phyloP scores from a whole-genome alignment of 2,113 vertebrate genomes.

The Charadrius vociferus region DNA sequence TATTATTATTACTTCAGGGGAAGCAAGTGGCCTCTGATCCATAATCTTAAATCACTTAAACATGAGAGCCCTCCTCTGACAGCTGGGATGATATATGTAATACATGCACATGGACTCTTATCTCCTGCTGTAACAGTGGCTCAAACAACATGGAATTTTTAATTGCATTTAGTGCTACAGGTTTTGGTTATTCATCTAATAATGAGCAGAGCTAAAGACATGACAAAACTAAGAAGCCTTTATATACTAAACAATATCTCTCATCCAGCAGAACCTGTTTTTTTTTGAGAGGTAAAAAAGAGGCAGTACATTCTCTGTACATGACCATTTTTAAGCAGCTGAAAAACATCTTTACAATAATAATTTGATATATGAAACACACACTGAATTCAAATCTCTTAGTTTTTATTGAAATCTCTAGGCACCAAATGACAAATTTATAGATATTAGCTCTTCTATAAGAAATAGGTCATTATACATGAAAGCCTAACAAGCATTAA shows the following conservation, averaged over 20 bases:
- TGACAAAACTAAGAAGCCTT: background rate
- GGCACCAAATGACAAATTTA: constrained; percentile 55
- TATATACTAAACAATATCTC: background rate
- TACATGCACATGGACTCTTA: background rate
- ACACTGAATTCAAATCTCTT: background rate
- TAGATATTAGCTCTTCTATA: background rate
- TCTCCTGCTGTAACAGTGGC: background rate
- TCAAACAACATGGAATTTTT: background rate
- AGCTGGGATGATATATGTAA: background rate
- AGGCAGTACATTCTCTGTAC: background rate
- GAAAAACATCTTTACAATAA: background rate
- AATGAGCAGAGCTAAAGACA: background rate
- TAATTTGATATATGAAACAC: background rate
- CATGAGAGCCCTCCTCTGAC: constrained; percentile 2
- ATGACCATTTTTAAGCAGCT: background rate
- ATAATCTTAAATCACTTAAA: constrained; percentile 56
- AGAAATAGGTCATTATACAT: constrained; percentile 45
- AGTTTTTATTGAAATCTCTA: constrained; percentile 28
- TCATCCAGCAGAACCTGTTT: background rate
- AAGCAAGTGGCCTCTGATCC: constrained; percentile 35
- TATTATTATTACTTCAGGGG: constrained; percentile 51
- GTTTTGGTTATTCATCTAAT: background rate
- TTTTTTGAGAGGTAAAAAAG: background rate
- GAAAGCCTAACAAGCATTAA: constrained; percentile 22
- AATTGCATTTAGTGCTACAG: background rate